Percentiles rank a stretch among this genome's conserved stretches.
Evolutionary conservation across 2,888 invertebrate species (phyloP).

Genomic region (Drosophila helvetica): DNA sequence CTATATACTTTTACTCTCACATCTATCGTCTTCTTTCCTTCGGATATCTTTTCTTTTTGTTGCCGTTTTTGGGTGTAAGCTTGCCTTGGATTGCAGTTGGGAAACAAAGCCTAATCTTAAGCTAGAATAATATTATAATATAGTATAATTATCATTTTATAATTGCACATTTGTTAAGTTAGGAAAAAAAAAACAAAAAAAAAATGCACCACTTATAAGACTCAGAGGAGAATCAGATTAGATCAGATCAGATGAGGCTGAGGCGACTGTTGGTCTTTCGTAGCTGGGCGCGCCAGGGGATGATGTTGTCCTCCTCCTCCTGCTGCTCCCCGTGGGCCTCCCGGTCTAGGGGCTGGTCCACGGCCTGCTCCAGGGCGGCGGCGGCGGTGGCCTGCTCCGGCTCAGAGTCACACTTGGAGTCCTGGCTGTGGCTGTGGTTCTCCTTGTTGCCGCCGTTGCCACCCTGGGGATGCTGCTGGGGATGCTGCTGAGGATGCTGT

Average conservation of each 20-base stretch:
- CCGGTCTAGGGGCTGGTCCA: not conserved
- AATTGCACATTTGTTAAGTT: conserved; percentile 61
- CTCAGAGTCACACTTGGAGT: conserved; percentile 2
- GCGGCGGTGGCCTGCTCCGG: conserved; percentile 3
- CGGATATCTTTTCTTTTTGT: conserved; percentile 1
- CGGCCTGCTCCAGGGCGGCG: not conserved
- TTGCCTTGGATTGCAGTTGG: conserved; percentile 30
- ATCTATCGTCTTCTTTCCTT: not conserved
- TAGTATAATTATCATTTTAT: conserved; percentile 7
- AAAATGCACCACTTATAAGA: conserved; percentile 64
- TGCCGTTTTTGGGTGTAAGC: conserved; percentile 45
- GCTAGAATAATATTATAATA: conserved; percentile 10
- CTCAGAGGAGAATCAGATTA: conserved; percentile 17
- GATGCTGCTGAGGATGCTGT: conserved; percentile 80
- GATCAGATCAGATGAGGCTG: conserved; percentile 87
- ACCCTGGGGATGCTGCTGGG: not conserved
- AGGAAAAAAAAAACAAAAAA: conserved; percentile 20
- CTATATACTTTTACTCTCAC: conserved; percentile 11
- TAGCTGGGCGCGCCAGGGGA: conserved; percentile 95
- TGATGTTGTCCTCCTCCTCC: conserved; percentile 88
- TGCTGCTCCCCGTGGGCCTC: conserved; percentile 63
- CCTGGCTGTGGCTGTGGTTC: conserved; percentile 51
- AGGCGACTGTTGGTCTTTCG: conserved; percentile 95
- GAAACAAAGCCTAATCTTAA: conserved; percentile 3
- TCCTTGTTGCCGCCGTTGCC: conserved; percentile 72